phyloP scores from a whole-genome alignment of 1,140 invertebrate genomes.

The Aphis gossypii region DNA sequence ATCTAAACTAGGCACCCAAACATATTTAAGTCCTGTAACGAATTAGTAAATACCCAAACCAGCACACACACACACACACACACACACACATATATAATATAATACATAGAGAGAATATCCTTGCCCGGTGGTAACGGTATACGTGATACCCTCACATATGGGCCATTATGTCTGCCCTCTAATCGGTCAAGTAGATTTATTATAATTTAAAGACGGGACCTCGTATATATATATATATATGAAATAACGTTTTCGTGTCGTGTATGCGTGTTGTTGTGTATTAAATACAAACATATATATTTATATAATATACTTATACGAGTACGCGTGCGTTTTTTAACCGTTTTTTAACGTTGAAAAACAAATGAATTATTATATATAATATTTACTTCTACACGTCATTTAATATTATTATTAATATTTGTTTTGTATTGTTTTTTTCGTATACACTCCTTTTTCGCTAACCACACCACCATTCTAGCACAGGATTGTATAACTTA shows the following conservation, averaged over 20 bases:
- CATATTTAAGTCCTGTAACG: neutral
- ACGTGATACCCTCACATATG: neutral
- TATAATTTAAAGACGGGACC: neutral
- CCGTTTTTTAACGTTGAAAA: neutral
- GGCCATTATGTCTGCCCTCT: slow-evolving; percentile 3
- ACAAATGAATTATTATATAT: slow-evolving; percentile 1
- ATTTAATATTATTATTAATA: neutral
- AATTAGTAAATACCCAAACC: neutral
- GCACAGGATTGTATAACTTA: neutral
- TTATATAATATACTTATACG: neutral
- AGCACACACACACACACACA: too few relatives aligned
- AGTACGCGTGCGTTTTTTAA: neutral
- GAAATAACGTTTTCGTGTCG: neutral
- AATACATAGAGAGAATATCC: neutral
- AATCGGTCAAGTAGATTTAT: slow-evolving; percentile 20
- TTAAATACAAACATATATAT: neutral
- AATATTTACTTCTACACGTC: neutral
- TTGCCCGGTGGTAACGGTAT: neutral
- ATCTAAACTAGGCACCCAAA: slow-evolving; percentile 25
- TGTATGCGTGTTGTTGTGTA: neutral
- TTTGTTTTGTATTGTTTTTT: neutral
- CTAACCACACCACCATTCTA: neutral
- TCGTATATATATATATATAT: neutral
- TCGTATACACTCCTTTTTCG: fast-evolving
- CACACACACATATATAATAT: neutral